These are phyloP conservation scores for Nesidiocoris tenuis DNA, from an alignment of 2,888 invertebrate genomes.

Conservation along the genomic window DNA sequence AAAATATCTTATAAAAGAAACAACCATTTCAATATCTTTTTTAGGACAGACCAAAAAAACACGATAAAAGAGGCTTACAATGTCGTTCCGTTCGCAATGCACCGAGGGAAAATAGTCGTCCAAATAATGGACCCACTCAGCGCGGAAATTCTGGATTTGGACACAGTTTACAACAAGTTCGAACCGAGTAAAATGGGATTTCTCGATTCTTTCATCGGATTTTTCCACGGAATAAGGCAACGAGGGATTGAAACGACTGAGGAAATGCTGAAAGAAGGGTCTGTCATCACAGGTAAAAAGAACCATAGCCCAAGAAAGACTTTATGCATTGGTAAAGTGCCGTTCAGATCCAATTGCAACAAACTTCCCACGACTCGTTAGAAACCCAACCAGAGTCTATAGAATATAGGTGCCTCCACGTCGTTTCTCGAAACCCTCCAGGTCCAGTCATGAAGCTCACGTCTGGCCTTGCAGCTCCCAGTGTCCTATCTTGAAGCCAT, in stretches of 20 bases:
- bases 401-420: no score
- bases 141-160: slow-evolving; percentile 74
- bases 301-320: no score
- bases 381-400: no score
- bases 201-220: slow-evolving; percentile 77
- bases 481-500: no score
- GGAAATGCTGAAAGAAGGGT: slow-evolving; percentile 79
- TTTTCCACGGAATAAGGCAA: slow-evolving; percentile 65
- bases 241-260: slow-evolving; percentile 85
- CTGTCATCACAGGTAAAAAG: slow-evolving; percentile 71
- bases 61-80: slow-evolving; percentile 77
- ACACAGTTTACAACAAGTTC: slow-evolving; percentile 79
- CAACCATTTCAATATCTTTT: neutral
- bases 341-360: no score
- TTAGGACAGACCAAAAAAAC: slow-evolving; percentile 71
- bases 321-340: no score
- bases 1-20: no score
- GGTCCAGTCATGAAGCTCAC: no score
- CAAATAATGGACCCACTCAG: slow-evolving; percentile 74
- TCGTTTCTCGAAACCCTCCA: no score
- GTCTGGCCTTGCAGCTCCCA: no score
- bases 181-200: slow-evolving; percentile 73
- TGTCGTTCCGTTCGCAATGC: slow-evolving; percentile 75
- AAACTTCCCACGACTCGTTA: no score
- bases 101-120: slow-evolving; percentile 62